Evolutionary conservation across 92 coral and sea anemone species (phyloP).

Genomic region (Epizoanthus fatuus): DNA sequence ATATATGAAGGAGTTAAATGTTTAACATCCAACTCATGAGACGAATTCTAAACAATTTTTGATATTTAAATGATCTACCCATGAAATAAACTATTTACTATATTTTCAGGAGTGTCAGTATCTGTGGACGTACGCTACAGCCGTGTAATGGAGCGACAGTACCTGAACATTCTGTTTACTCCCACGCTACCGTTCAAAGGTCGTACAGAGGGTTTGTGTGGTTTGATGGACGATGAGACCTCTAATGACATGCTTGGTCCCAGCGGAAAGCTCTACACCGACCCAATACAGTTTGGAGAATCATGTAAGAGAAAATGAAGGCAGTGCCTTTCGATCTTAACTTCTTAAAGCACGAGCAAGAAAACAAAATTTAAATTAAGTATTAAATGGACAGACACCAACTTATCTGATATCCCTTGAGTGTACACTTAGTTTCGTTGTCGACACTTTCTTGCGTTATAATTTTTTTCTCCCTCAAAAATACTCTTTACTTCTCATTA

Average conservation of each 20-base stretch:
- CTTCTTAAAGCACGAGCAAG: too few species aligned
- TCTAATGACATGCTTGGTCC: constrained; percentile 81
- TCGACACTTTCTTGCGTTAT: too few species aligned
- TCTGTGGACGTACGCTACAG: constrained; percentile 80
- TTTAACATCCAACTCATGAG: too few species aligned
- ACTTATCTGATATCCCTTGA: too few species aligned
- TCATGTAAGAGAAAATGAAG: constrained; percentile 69
- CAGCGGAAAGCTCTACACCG: constrained; percentile 57
- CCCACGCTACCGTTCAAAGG: constrained; percentile 70
- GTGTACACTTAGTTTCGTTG: too few species aligned
- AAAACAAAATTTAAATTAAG: too few species aligned
- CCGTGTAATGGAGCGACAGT: constrained; percentile 74
- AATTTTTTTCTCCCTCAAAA: too few species aligned
- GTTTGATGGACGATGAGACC: constrained; percentile 80
- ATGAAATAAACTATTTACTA: neutral
- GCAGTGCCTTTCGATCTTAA: neutral
- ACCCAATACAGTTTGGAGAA: constrained; percentile 73
- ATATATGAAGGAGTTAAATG: too few species aligned
- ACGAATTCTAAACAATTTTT: neutral
- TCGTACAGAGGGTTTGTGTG: constrained; percentile 81
- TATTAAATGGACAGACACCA: too few species aligned
- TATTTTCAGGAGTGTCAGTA: constrained; percentile 58
- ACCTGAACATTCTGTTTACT: constrained; percentile 70
- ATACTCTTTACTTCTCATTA: too few species aligned
- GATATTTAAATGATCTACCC: neutral